Percentiles rank a stretch among this genome's conserved stretches.
Evolutionary conservation across 2,888 invertebrate species (phyloP).

Genomic region (Philaethria dido): DNA sequence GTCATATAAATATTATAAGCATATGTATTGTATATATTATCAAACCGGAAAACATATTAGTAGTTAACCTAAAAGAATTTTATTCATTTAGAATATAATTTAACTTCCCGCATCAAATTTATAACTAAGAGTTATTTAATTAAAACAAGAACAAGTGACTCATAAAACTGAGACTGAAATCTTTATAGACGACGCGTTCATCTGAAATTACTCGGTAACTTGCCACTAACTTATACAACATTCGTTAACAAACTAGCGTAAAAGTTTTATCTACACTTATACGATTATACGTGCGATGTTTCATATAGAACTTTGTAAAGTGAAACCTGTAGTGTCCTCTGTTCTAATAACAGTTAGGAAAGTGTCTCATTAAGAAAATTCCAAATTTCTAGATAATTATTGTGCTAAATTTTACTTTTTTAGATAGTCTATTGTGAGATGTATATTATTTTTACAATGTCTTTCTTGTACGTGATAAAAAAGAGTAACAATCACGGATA

Average conservation of each 20-base stretch:
- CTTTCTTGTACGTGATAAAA: too few species aligned
- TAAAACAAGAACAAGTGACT: constrained; percentile 63
- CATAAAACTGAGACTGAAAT: constrained; percentile 68
- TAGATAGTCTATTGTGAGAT: background rate
- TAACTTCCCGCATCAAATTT: constrained; percentile 33
- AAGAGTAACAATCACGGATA: background rate
- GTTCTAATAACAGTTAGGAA: constrained; percentile 15
- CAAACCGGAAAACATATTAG: background rate
- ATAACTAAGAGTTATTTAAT: constrained; percentile 54
- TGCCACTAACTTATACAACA: constrained; percentile 54
- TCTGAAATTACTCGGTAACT: constrained; percentile 60
- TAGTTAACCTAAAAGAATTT: background rate
- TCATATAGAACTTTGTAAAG: constrained; percentile 38
- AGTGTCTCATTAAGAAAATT: constrained; percentile 7
- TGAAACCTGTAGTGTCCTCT: constrained; percentile 28
- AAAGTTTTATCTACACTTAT: constrained; percentile 62
- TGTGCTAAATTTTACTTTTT: background rate
- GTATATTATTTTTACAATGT: too few species aligned
- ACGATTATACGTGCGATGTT: constrained; percentile 52
- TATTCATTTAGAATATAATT: constrained; percentile 11
- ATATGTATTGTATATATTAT: background rate
- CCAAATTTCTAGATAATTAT: background rate
- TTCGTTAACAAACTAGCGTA: constrained; percentile 58
- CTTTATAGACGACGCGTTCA: constrained; percentile 57
- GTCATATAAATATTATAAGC: background rate